Evolutionary conservation across 2,888 invertebrate species (phyloP).

Genomic region (Standfussiana lucernea): DNA sequence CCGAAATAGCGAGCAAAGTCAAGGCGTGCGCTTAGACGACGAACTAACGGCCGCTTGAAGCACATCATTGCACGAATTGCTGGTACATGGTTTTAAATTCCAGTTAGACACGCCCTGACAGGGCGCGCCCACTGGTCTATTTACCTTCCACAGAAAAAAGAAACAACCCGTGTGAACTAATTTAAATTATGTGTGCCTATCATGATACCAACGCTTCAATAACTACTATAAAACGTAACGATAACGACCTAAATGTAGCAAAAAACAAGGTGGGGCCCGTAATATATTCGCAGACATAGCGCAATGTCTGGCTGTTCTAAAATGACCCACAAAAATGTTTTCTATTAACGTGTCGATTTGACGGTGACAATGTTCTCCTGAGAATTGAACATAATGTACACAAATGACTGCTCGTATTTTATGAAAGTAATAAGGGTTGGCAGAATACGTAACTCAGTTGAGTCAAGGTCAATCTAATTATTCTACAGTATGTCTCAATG

Average conservation of each 20-base stretch:
- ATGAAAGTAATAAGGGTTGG: slow-evolving; percentile 57
- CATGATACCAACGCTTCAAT: slow-evolving; percentile 65
- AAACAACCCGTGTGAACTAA: slow-evolving; percentile 72
- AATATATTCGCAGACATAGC: slow-evolving; percentile 49
- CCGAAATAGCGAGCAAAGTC: slow-evolving; percentile 89
- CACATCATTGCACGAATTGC: slow-evolving; percentile 68
- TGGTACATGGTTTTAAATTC: slow-evolving; percentile 59
- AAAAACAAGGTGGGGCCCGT: slow-evolving; percentile 52
- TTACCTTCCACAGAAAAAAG: slow-evolving; percentile 61
- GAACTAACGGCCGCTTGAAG: slow-evolving; percentile 71
- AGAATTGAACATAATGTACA: slow-evolving; percentile 44
- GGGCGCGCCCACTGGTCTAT: slow-evolving; percentile 70
- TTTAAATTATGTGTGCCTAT: slow-evolving; percentile 69
- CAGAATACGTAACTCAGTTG: slow-evolving; percentile 48
- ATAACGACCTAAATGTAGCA: slow-evolving; percentile 54
- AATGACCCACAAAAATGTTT: slow-evolving; percentile 51
- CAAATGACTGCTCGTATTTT: slow-evolving; percentile 24
- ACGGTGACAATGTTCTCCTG: slow-evolving; percentile 46
- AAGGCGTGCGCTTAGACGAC: slow-evolving; percentile 84
- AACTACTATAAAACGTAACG: slow-evolving; percentile 55
- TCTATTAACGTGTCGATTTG: slow-evolving; percentile 31
- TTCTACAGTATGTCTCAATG: slow-evolving; percentile 49
- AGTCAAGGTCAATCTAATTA: slow-evolving; percentile 58
- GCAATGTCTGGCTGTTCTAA: slow-evolving; percentile 43
- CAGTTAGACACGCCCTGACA: slow-evolving; percentile 72